These are phyloP conservation scores for Cladorhizidae sp. DNA, from an alignment of 37 sponge, comb jelly and placozoan genomes.

Conservation along the genomic window DNA sequence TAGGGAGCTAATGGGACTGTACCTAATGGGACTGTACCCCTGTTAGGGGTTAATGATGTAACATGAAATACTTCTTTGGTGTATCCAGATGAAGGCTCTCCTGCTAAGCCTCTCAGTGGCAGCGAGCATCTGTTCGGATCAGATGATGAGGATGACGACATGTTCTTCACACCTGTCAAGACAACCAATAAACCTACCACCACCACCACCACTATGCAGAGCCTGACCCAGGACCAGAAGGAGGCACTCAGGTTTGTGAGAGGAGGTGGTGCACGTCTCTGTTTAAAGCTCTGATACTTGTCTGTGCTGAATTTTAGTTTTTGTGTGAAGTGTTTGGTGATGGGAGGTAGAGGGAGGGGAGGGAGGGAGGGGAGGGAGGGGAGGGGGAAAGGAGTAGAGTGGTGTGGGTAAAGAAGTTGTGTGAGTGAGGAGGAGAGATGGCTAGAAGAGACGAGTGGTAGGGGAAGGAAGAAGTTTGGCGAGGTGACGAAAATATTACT, in stretches of 20 bases:
- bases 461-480: neutral
- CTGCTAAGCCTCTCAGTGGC: slow-evolving; percentile 13
- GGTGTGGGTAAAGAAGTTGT: too few species aligned
- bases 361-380: neutral
- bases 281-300: neutral
- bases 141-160: slow-evolving; percentile 67
- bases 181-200: neutral
- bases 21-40: too few species aligned
- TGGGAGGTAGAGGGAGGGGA: too few species aligned
- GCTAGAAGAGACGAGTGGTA: too few species aligned
- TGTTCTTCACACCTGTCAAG: slow-evolving; percentile 45
- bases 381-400: too few species aligned
- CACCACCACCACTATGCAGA: slow-evolving; percentile 16
- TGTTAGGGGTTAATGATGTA: too few species aligned
- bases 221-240: slow-evolving; percentile 43
- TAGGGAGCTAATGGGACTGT: too few species aligned
- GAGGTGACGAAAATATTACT: neutral
- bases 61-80: too few species aligned
- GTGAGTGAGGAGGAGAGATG: too few species aligned
- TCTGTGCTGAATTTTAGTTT: neutral
- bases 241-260: slow-evolving; percentile 31
- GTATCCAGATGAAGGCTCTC: neutral
- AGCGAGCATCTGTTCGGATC: slow-evolving; percentile 51
- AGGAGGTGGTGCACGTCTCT: neutral
- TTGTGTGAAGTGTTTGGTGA: too few species aligned